Evolutionary conservation across 1,140 invertebrate species (phyloP), one percentile per base, ranked within the genome.

Genomic region (Drosophila miranda): DNA sequence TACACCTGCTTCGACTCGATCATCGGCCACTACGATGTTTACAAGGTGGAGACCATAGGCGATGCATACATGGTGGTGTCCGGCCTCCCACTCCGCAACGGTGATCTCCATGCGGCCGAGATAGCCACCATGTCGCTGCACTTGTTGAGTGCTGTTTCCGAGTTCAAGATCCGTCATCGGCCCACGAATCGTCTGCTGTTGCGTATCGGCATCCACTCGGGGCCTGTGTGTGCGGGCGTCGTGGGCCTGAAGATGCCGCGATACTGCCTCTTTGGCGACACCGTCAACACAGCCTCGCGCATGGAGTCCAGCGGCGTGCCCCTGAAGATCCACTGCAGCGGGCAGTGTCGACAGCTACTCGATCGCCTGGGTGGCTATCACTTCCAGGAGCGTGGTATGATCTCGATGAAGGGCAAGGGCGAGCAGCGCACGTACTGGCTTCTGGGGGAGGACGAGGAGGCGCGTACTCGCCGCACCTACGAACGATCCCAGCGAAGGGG

Each of bases 171-270:
- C 43, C 93, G 95, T 4, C 98, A 99, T 89, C 93, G 96, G 41
- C 97, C 97, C 2, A 92, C 95, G 4, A 96, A 98, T 55, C 94
- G 95, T 41, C 91, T 99, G 3, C 94, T 96, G 76, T 93, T 99
- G 2, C 93, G 98, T 21, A 98, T 99, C 59, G 98, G 98, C 38
- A 95, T 98, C 56, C 97, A 99, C 91, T 97, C 97, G 41, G 97
- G 97, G 95, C 90, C 90, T 0, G 90, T 91, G n/a, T 91, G 90
- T 58, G 88, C 90, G 0, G 90, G 98, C 21, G 98, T 99, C 21
- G 98, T 99, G 1, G 98, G 98, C 1, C 92, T 98, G 2, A 98
- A 97, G 45, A 99, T 99, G 98, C 98, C 98, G 0, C 93, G 98
- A 14, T 99, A 98, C 90, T 99, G 98, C 90, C 92, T 99, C 6